Conservation (phyloP, 2,888 invertebrate species). For the Drosophila incognita region DNA sequence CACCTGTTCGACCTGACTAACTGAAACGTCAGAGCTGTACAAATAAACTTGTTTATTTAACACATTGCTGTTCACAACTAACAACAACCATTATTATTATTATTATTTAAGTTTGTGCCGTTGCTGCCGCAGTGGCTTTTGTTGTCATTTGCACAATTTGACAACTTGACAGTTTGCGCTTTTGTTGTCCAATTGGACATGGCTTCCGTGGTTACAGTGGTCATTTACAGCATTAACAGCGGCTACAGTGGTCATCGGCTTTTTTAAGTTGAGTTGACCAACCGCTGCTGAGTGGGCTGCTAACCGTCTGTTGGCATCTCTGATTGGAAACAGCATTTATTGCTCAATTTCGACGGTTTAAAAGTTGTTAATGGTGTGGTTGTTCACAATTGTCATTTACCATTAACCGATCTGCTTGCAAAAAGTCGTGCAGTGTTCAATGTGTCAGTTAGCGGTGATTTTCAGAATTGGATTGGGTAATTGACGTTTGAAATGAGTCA, state of each 20-base stretch:
- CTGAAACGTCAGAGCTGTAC: conserved; percentile 12
- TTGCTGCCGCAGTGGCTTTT: conserved; percentile 20
- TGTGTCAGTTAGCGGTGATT: conserved; percentile 45
- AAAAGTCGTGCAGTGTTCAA: conserved; percentile 59
- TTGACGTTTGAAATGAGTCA: conserved; percentile 38
- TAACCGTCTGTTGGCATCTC: conserved; percentile 6
- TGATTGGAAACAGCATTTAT: conserved; percentile 25
- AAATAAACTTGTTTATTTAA: conserved; percentile 39
- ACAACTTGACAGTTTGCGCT: conserved; percentile 55
- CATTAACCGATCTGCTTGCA: conserved; percentile 47
- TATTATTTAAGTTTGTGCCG: conserved; percentile 27
- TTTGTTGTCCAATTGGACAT: conserved; percentile 51
- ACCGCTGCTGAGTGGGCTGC: conserved; percentile 25
- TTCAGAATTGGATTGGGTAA: conserved; percentile 42
- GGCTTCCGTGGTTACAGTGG: conserved; percentile 64
- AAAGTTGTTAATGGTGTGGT: conserved; percentile 2
- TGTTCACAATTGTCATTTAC: conserved; percentile 52
- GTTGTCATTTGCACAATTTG: conserved; percentile 56
- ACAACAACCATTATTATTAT: conserved; percentile 33
- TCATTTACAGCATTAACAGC: conserved; percentile 18
- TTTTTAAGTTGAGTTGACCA: conserved; percentile 9
- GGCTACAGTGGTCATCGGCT: conserved; percentile 13
- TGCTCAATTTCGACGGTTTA: conserved; percentile 42
- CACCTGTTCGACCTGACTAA: conserved; percentile 7
- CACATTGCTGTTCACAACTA: conserved; percentile 27